These are phyloP conservation scores for Chaetodon trifascialis DNA, from an alignment of 2,113 vertebrate species.

Conservation along the genomic window DNA sequence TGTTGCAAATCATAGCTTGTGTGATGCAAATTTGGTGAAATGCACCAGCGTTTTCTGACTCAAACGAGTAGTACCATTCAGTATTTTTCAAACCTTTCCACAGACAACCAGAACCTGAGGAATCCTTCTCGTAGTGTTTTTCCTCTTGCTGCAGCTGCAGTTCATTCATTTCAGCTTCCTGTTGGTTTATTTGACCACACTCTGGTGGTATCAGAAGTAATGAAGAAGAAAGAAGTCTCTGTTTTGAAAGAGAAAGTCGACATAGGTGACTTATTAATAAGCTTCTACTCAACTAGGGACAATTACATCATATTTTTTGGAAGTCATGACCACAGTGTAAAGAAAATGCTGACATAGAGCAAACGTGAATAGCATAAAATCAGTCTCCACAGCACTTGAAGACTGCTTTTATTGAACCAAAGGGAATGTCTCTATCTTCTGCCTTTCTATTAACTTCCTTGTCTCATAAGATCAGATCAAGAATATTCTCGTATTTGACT, in stretches of 20 bases:
- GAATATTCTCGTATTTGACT: neutral
- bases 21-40: neutral
- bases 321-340: neutral
- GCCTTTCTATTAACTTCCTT: conserved; percentile 2
- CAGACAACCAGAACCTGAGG: neutral
- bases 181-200: neutral
- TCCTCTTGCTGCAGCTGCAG: neutral
- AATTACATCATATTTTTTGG: neutral
- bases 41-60: neutral
- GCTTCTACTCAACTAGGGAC: neutral
- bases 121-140: neutral
- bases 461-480: conserved; percentile 13
- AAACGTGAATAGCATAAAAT: conserved; percentile 1
- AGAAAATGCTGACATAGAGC: conserved; percentile 19
- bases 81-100: neutral
- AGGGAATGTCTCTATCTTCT: neutral
- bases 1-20: neutral
- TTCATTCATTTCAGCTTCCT: neutral
- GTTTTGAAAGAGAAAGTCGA: conserved; percentile 4
- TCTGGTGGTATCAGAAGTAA: neutral
- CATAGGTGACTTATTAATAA: neutral
- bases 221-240: neutral
- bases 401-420: conserved; percentile 21
- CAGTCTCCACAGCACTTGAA: neutral
- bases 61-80: neutral